A percentile compares a stretch with the other conserved stretches of the same genome.
Evolutionary conservation across 2,888 invertebrate species (phyloP).

Genomic region (Osmoderma eremita): DNA sequence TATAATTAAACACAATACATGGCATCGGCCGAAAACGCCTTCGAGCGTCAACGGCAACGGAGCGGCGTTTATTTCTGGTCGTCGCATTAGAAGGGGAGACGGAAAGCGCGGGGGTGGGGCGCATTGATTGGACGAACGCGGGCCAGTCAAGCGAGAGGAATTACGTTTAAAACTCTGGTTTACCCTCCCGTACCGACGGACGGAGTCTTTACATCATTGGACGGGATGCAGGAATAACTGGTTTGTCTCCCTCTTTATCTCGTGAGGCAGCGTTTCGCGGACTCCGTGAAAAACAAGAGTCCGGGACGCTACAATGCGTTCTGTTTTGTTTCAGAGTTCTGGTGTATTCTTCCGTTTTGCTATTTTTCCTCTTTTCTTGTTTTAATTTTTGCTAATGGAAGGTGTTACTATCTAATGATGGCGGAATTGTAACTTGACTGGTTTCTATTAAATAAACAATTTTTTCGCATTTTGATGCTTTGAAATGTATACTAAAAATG

Average conservation of each 20-base stretch:
- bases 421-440: too few relatives aligned
- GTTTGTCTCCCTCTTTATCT: conserved; percentile 30
- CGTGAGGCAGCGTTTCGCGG: not conserved
- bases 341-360: not conserved
- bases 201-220: conserved; percentile 41
- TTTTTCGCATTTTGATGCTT: too few relatives aligned
- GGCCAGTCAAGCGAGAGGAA: conserved; percentile 65
- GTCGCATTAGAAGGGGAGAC: conserved; percentile 39
- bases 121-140: conserved; percentile 65
- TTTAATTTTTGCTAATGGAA: too few relatives aligned
- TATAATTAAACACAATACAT: conserved; percentile 37
- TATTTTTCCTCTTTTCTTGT: too few relatives aligned
- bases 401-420: too few relatives aligned
- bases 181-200: conserved; percentile 34
- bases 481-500: too few relatives aligned
- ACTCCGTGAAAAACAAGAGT: conserved; percentile 3
- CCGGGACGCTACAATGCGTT: not conserved
- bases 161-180: conserved; percentile 62
- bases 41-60: conserved; percentile 6
- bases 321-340: not conserved
- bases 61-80: conserved; percentile 19
- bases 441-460: too few relatives aligned
- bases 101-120: conserved; percentile 55
- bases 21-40: conserved; percentile 11
- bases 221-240: conserved; percentile 41